Percentiles rank a stretch among this genome's conserved stretches.
Conservation (phyloP, 1,140 invertebrate genomes). For the Augochlora pura region DNA sequence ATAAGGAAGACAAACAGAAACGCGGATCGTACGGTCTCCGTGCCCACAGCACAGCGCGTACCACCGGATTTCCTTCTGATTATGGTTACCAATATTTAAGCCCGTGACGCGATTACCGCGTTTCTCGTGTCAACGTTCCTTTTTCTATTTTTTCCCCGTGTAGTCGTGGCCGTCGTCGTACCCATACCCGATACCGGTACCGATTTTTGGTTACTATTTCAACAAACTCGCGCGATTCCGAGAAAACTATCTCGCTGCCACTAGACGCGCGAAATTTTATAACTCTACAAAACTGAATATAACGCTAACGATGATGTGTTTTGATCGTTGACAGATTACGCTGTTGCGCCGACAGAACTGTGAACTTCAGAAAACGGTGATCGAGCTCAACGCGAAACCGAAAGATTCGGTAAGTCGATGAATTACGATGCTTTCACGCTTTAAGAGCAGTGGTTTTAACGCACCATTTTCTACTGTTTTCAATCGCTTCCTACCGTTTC, state of each 20-base stretch:
- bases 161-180: neutral
- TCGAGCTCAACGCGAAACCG: constrained; percentile 71
- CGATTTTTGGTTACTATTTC: constrained; percentile 21
- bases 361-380: constrained; percentile 73
- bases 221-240: constrained; percentile 7
- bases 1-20: constrained; percentile 79
- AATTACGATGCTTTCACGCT: neutral
- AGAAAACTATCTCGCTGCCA: neutral
- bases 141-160: neutral
- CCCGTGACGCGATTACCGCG: constrained; percentile 37
- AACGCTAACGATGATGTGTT: neutral
- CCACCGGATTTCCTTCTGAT: constrained; percentile 78
- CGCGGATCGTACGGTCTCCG: constrained; percentile 66
- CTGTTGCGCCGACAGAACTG: constrained; percentile 73
- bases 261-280: no score
- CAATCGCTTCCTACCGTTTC: no score
- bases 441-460: no score
- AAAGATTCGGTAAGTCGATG: constrained; percentile 71
- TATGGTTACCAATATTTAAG: constrained; percentile 74
- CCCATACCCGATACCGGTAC: constrained; percentile 16
- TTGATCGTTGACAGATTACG: constrained; percentile 68
- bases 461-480: neutral
- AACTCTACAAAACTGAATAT: neutral
- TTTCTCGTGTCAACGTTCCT: constrained; percentile 28
- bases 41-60: constrained; percentile 55